Conservation (phyloP, 2,888 invertebrate genomes). For the Coleophora flavipennella region DNA sequence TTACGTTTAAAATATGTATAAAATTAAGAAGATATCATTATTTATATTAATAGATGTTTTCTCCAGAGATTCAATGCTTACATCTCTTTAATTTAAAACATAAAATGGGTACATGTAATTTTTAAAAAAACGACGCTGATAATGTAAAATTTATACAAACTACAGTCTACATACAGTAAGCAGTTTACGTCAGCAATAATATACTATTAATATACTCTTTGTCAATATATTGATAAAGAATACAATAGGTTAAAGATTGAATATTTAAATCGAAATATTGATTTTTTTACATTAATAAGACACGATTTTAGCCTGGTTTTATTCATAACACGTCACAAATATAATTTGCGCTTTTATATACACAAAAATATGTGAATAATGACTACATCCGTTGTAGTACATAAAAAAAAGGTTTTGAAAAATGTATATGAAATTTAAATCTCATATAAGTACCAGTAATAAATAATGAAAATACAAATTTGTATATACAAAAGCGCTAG, state of each 20-base stretch:
- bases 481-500: not conserved
- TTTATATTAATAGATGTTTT: not conserved
- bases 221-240: too few species aligned
- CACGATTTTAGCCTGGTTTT: constrained; percentile 37
- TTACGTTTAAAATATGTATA: not conserved
- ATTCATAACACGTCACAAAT: constrained; percentile 11
- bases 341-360: constrained; percentile 10
- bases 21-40: not conserved
- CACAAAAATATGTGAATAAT: constrained; percentile 1
- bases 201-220: too few species aligned
- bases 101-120: not conserved
- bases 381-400: not conserved
- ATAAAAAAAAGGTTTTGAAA: too few species aligned
- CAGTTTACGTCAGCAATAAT: not conserved
- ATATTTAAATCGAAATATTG: not conserved
- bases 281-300: constrained; percentile 35
- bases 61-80: not conserved
- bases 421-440: too few species aligned
- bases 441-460: too few species aligned
- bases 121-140: not conserved
- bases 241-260: too few species aligned
- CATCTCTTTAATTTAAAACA: not conserved
- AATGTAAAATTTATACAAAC: not conserved
- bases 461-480: not conserved
- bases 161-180: not conserved